Conservation (phyloP, 2,797 vertebrate species). For the Aeoliscus strigatus region DNA sequence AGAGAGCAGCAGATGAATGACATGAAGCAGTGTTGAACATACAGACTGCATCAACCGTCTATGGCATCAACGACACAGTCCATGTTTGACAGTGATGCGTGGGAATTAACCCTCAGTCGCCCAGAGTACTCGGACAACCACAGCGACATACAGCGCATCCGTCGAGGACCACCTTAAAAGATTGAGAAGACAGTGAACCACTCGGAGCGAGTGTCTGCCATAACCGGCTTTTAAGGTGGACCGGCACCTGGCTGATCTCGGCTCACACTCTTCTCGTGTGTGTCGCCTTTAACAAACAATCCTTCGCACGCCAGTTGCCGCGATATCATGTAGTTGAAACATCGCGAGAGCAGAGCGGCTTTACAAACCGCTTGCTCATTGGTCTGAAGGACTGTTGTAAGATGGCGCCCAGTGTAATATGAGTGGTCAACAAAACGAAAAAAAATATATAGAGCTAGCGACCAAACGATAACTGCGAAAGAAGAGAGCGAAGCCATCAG, state of each 20-base stretch:
- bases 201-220: conserved; percentile 47
- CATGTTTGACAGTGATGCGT: conserved; percentile 35
- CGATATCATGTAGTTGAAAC: conserved; percentile 50
- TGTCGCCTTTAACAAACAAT: conserved; percentile 79
- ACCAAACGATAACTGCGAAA: conserved; percentile 22
- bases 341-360: conserved; percentile 67
- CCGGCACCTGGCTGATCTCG: conserved; percentile 30
- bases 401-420: conserved; percentile 92
- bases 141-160: conserved; percentile 29
- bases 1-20: too few relatives aligned
- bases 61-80: conserved; percentile 2
- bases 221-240: conserved; percentile 69
- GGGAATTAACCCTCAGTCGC: conserved; percentile 62
- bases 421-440: conserved; percentile 73
- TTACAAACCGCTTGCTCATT: conserved; percentile 69
- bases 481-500: conserved; percentile 3
- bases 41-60: neutral
- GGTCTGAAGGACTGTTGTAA: conserved; percentile 85
- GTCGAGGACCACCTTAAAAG: conserved; percentile 65
- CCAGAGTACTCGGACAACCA: conserved; percentile 8
- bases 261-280: neutral
- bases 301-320: conserved; percentile 42
- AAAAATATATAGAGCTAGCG: conserved; percentile 22
- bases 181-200: conserved; percentile 53
- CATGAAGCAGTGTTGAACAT: conserved; percentile 4